phyloP scores from a whole-genome alignment of 2,113 vertebrate genomes.

The Strix uralensis region DNA sequence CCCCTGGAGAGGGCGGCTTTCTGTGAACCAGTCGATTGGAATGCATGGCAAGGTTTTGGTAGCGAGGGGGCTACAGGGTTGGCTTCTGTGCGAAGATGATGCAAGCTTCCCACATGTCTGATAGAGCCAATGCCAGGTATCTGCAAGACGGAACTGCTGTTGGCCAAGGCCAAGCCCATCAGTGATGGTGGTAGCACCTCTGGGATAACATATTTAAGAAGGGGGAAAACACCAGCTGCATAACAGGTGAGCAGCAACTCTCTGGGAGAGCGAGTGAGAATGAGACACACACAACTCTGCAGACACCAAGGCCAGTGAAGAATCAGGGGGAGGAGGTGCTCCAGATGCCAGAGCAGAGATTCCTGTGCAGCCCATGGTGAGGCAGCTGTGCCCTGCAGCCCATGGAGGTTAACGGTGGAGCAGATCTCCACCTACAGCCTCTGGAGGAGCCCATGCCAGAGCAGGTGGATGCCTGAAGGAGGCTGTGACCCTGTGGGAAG shows the following conservation, averaged over 20 bases:
- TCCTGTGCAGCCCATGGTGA: background rate
- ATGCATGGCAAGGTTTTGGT: background rate
- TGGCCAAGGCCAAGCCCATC: background rate
- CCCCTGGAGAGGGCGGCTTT: background rate
- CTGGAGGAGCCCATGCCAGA: background rate
- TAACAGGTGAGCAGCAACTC: background rate
- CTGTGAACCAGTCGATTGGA: background rate
- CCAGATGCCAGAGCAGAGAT: background rate
- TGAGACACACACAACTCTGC: background rate
- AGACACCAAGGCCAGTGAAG: background rate
- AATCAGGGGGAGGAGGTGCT: background rate
- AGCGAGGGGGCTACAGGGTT: background rate
- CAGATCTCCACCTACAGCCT: background rate
- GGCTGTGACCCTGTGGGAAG: background rate
- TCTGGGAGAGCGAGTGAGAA: background rate
- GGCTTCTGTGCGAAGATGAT: background rate
- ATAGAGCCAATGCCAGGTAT: background rate
- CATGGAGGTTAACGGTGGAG: rapidly evolving
- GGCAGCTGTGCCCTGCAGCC: background rate
- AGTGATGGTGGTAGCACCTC: rapidly evolving
- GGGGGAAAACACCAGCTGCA: too few species aligned
- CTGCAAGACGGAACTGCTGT: background rate
- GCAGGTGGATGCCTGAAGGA: background rate
- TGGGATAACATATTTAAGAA: background rate
- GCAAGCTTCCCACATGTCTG: background rate